Evolutionary conservation across 2,113 vertebrate species (phyloP).

Genomic region (Thermophis baileyi): DNA sequence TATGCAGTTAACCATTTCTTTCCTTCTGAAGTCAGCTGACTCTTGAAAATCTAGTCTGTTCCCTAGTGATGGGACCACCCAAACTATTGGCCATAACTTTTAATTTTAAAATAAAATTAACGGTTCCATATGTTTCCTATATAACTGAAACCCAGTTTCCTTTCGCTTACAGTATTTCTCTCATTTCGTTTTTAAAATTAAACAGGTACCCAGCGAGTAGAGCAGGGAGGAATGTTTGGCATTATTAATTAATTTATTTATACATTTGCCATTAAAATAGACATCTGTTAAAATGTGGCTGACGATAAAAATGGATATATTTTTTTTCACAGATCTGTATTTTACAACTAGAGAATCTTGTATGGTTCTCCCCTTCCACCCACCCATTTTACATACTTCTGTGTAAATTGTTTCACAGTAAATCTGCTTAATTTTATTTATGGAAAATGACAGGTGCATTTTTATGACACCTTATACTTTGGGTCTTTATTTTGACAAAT

Average conservation of each 20-base stretch:
- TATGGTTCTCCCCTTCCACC: slow-evolving; percentile 48
- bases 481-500: slow-evolving; percentile 59
- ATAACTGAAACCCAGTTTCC: slow-evolving; percentile 13
- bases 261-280: slow-evolving; percentile 48
- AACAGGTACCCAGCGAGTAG: slow-evolving; percentile 24
- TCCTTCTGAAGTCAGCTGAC: background rate
- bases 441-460: slow-evolving; percentile 54
- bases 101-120: background rate
- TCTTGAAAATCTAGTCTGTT: background rate
- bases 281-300: slow-evolving; percentile 57
- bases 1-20: background rate
- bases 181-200: slow-evolving; percentile 31
- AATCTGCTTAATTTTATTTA: slow-evolving; percentile 63
- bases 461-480: slow-evolving; percentile 57
- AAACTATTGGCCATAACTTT: slow-evolving; percentile 3
- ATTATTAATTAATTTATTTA: slow-evolving; percentile 56
- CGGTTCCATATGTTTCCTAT: background rate
- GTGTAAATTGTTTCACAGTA: slow-evolving; percentile 62
- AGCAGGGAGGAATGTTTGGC: slow-evolving; percentile 14
- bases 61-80: background rate
- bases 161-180: background rate
- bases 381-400: slow-evolving; percentile 51
- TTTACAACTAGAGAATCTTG: slow-evolving; percentile 47
- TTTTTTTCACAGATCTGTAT: slow-evolving; percentile 55
- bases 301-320: slow-evolving; percentile 51